phyloP scores from a whole-genome alignment of 2,797 vertebrate genomes.

The Melanotaenia maccullochi region DNA sequence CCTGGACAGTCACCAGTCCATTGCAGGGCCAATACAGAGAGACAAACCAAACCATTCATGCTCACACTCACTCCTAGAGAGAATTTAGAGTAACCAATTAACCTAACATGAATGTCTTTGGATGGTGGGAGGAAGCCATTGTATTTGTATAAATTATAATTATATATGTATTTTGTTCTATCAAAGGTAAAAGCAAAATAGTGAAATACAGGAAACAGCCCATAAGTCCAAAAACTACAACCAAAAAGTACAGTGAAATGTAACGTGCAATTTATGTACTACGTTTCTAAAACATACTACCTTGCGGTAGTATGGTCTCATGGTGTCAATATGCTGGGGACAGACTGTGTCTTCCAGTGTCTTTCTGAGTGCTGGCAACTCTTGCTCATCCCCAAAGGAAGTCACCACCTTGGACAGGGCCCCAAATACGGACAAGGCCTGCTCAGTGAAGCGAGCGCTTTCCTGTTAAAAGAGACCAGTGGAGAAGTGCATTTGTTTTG shows the following conservation, averaged over 20 bases:
- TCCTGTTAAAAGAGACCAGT: slow-evolving; percentile 79
- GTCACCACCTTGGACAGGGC: slow-evolving; percentile 84
- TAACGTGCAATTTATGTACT: not conserved
- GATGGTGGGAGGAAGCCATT: no score
- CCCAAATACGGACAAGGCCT: slow-evolving; percentile 81
- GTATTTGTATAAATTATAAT: no score
- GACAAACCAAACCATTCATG: no score
- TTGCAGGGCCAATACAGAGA: no score
- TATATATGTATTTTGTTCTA: not conserved
- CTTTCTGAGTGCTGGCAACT: slow-evolving; percentile 75
- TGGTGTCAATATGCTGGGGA: slow-evolving; percentile 60
- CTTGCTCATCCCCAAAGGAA: slow-evolving; percentile 78
- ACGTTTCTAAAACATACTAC: slow-evolving; percentile 64
- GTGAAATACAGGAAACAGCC: not conserved
- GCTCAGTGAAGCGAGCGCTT: slow-evolving; percentile 86
- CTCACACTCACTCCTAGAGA: no score
- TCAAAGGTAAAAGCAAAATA: not conserved
- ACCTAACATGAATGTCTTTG: no score
- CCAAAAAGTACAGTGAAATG: not conserved
- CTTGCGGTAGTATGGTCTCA: slow-evolving; percentile 74
- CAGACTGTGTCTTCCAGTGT: slow-evolving; percentile 75
- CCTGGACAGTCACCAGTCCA: no score
- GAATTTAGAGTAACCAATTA: no score
- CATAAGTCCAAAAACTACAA: not conserved
- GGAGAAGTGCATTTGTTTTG: not conserved